Conservation (phyloP, 2,797 vertebrate genomes). For the Phalloptychus januarius region DNA sequence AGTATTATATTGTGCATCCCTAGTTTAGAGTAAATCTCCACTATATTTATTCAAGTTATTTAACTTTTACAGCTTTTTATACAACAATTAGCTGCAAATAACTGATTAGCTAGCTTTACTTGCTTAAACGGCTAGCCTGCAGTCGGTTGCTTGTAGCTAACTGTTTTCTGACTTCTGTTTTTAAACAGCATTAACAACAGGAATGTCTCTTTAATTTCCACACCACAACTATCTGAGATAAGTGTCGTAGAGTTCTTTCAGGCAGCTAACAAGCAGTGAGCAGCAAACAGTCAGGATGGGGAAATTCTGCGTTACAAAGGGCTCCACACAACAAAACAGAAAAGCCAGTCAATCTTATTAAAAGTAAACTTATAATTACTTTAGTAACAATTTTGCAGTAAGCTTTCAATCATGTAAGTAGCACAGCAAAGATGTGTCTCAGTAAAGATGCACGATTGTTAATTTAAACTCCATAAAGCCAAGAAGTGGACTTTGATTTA, state of each 20-base stretch:
- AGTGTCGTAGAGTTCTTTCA: not conserved
- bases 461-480: not conserved
- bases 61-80: not conserved
- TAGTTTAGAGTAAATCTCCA: not conserved
- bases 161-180: not conserved
- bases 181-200: not conserved
- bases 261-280: not conserved
- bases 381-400: not conserved
- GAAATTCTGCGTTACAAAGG: not conserved
- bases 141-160: not conserved
- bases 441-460: constrained; percentile 15
- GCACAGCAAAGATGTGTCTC: not conserved
- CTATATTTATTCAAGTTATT: not conserved
- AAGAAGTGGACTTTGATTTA: constrained; percentile 1
- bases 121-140: not conserved
- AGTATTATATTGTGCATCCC: no score
- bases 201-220: not conserved
- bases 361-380: not conserved
- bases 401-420: not conserved
- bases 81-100: not conserved
- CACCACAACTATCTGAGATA: not conserved
- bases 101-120: not conserved
- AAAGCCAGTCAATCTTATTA: not conserved
- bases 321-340: not conserved
- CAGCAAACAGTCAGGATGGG: not conserved